Evolutionary conservation across 2,113 vertebrate genomes (phyloP).

Genomic region (Indicator maculatus): DNA sequence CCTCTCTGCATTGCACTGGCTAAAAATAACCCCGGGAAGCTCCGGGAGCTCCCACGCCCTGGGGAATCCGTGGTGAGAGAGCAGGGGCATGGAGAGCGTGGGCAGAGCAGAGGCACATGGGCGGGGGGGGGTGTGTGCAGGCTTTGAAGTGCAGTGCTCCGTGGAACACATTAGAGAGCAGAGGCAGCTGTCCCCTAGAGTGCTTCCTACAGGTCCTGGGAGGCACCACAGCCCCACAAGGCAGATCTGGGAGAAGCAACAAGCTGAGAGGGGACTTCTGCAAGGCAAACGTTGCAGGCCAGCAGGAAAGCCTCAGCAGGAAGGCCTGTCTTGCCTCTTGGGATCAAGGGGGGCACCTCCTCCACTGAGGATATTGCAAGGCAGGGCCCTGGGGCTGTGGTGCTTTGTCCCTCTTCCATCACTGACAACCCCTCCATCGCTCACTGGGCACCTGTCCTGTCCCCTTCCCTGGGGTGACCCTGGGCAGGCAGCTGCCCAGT

Average conservation of each 20-base stretch:
- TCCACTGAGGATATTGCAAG: neutral
- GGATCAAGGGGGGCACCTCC: neutral
- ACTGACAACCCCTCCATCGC: neutral
- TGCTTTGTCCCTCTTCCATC: neutral
- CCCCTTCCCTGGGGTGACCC: neutral
- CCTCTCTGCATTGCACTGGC: slow-evolving; percentile 29
- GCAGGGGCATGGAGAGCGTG: neutral
- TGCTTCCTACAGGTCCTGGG: neutral
- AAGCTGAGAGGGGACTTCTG: neutral
- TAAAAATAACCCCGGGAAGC: slow-evolving; percentile 63
- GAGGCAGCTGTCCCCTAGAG: neutral
- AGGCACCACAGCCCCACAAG: neutral
- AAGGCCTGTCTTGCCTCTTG: neutral
- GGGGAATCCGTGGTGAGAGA: neutral
- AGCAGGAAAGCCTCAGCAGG: neutral
- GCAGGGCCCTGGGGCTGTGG: neutral
- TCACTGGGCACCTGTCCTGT: neutral
- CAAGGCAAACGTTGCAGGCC: neutral
- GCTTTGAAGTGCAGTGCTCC: neutral
- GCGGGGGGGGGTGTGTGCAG: slow-evolving; percentile 26
- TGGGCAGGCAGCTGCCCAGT: neutral
- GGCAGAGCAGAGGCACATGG: neutral
- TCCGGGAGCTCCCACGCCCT: slow-evolving; percentile 51
- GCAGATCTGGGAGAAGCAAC: neutral
- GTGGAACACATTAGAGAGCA: neutral